These are phyloP conservation scores for Mesocricetus auratus DNA, from an alignment of 2,113 vertebrate species.

Conservation along the genomic window DNA sequence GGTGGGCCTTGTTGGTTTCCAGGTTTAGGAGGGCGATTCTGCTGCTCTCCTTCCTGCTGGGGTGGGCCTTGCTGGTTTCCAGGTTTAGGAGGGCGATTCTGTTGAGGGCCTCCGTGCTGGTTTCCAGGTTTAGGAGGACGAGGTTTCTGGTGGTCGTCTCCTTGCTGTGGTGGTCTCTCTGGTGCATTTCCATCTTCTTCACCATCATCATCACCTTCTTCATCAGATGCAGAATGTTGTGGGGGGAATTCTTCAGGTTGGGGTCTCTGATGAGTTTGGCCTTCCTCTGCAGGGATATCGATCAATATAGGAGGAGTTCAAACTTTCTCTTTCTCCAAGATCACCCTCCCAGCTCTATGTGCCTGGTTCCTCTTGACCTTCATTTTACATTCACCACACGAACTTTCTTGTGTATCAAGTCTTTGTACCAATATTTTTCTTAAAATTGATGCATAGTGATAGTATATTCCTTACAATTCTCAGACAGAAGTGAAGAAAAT, in stretches of 20 bases:
- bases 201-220: background rate
- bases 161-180: background rate
- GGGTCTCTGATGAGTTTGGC: background rate
- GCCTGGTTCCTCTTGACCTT: background rate
- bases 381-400: no score
- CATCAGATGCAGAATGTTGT: background rate
- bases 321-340: background rate
- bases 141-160: background rate
- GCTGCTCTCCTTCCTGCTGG: no score
- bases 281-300: accelerated
- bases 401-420: background rate
- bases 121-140: background rate
- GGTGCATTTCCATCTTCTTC: background rate
- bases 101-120: background rate
- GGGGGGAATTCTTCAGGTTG: background rate
- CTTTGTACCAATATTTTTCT: background rate
- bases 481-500: background rate
- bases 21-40: no score
- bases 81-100: no score
- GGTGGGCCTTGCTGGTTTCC: no score
- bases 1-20: no score
- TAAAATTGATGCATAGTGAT: accelerated
- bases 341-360: background rate
- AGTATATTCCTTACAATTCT: accelerated
- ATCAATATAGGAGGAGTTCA: no score